Evolutionary conservation across 2,113 vertebrate genomes (phyloP), one percentile per base, ranked within the genome.

Genomic region (Cyphomyrus plagiostoma): DNA sequence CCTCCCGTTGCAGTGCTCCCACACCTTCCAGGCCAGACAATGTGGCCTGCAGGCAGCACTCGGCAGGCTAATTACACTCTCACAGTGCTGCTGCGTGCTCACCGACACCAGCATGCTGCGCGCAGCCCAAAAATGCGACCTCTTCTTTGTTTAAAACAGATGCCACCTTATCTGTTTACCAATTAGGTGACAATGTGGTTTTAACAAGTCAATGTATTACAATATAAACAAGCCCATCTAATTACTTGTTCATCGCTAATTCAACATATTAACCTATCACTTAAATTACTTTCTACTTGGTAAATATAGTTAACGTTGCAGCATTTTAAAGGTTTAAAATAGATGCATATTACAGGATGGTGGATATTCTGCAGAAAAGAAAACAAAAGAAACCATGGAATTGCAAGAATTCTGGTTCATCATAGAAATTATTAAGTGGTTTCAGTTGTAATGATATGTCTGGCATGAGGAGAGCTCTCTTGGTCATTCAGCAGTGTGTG

Each of bases 81-180:
- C 96, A 95, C 93, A 94, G 94, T 94, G 92, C 50, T 21, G 94
- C 92, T 95, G 88, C 91, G 96, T 95, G 96, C 97, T 97, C 96
- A 96, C 97, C 96, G 93, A 94, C 92, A 94, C 94, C 95, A 93
- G 95, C 94, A 95, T 95, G 96, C 96, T 96, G 96, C 95, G 96
- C 97, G 97, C 96, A 96, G 98, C 96, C 96, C 97, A 96, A 96
- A 94, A 96, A 97, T 95, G 95, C 96, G 95, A 95, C 95, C 93
- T 96, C 94, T 94, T 91, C 96, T 98, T 97, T 98, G 98, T 96
- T 98, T 46, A 17, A 48, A 84, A 84, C 7, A 42, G 35, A 42
- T 97, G 97, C 95, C 94, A 96, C 96, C 97, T 98, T 97, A 98
- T 96, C 95, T 96, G 42, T 94, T 48, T 45, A 21, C 42, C 9